phyloP scores from a whole-genome alignment of 2,888 invertebrate species.

The Dryobotodes eremita region DNA sequence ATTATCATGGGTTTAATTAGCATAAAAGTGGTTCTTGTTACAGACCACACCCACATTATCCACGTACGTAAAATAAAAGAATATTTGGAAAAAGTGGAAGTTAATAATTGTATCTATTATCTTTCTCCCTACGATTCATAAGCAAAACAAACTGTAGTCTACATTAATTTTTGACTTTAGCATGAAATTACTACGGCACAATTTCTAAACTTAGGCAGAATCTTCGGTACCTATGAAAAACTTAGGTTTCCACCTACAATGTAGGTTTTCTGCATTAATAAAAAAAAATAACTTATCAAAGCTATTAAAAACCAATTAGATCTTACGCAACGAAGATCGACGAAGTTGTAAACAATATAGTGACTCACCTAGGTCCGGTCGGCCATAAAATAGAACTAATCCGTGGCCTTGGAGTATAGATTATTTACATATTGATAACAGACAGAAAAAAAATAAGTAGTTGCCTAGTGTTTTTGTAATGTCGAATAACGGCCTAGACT shows the following conservation, averaged over 20 bases:
- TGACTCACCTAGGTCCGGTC: slow-evolving; percentile 50
- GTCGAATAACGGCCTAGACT: neutral
- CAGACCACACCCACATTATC: neutral
- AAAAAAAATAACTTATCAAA: slow-evolving; percentile 23
- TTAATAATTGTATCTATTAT: no score
- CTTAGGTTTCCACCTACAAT: neutral
- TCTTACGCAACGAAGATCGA: slow-evolving; percentile 46
- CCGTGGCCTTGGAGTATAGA: slow-evolving; percentile 46
- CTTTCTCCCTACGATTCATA: no score
- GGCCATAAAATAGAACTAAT: slow-evolving; percentile 47
- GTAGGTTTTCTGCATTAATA: slow-evolving; percentile 5
- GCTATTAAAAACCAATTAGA: slow-evolving; percentile 43
- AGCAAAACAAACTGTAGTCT: neutral
- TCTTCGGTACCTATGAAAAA: neutral
- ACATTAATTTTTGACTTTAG: neutral
- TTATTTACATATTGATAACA: slow-evolving; percentile 49
- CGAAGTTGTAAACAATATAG: slow-evolving; percentile 36
- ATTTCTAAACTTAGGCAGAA: no score
- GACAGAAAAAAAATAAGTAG: no score
- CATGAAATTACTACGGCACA: neutral
- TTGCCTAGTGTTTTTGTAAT: neutral
- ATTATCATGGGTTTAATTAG: slow-evolving; percentile 7
- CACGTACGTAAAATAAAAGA: neutral
- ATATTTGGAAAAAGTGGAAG: no score
- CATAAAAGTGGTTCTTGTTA: neutral